Conservation (phyloP, 2,888 invertebrate genomes). For the Rhagonycha fulva region DNA sequence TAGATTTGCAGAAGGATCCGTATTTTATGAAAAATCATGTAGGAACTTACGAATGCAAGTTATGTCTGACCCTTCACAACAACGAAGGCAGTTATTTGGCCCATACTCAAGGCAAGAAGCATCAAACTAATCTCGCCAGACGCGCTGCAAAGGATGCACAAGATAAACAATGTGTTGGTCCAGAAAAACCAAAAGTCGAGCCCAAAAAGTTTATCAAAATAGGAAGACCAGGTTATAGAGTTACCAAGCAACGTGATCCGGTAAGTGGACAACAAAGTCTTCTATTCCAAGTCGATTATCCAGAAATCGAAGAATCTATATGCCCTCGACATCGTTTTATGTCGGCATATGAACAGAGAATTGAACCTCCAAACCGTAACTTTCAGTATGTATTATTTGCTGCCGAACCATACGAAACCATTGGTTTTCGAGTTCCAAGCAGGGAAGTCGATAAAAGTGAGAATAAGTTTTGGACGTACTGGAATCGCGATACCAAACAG, state of each 20-base stretch:
- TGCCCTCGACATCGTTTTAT: constrained; percentile 96
- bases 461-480: constrained; percentile 97
- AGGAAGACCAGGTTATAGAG: constrained; percentile 97
- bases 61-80: constrained; percentile 97
- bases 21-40: constrained; percentile 99
- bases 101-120: constrained; percentile 99
- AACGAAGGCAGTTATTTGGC: constrained; percentile 99
- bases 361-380: constrained; percentile 98
- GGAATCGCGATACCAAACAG: constrained; percentile 98
- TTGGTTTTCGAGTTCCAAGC: constrained; percentile 98
- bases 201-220: constrained; percentile 99
- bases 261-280: constrained; percentile 95
- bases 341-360: constrained; percentile 99
- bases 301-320: constrained; percentile 87
- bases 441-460: constrained; percentile 98
- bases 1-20: constrained; percentile 98
- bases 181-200: constrained; percentile 95
- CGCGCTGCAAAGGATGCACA: constrained; percentile 98
- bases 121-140: constrained; percentile 97
- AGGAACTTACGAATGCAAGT: constrained; percentile 97
- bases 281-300: constrained; percentile 95
- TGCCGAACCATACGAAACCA: constrained; percentile 99
- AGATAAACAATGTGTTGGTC: constrained; percentile 92
- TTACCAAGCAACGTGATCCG: constrained; percentile 96
- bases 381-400: constrained; percentile 99